Evolutionary conservation across 2,797 vertebrate species (phyloP).

Genomic region (Tarsius wallacei): DNA sequence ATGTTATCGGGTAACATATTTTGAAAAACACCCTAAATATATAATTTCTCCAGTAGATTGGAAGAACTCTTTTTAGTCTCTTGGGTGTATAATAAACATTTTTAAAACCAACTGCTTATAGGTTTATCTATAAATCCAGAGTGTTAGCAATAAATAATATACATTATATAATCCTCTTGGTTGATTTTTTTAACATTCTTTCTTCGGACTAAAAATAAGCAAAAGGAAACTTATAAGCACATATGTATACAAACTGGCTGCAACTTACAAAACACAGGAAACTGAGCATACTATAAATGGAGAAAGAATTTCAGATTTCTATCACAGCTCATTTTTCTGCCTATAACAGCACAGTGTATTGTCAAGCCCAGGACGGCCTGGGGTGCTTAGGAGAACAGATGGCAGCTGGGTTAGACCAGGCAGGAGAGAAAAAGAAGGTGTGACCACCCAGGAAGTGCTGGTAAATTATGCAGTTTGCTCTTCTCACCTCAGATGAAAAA

Average conservation of each 20-base stretch:
- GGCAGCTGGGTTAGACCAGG: slow-evolving; percentile 86
- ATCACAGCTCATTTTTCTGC: slow-evolving; percentile 74
- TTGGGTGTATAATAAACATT: slow-evolving; percentile 83
- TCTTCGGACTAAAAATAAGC: slow-evolving; percentile 68
- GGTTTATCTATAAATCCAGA: slow-evolving; percentile 87
- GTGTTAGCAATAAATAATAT: slow-evolving; percentile 87
- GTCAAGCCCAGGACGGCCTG: slow-evolving; percentile 85
- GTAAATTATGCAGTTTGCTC: slow-evolving; percentile 88
- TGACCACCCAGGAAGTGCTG: slow-evolving; percentile 87
- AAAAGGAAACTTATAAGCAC: slow-evolving; percentile 46
- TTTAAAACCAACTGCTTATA: slow-evolving; percentile 85
- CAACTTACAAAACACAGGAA: slow-evolving; percentile 61
- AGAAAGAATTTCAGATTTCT: slow-evolving; percentile 78
- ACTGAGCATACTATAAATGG: slow-evolving; percentile 15
- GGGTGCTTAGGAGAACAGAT: slow-evolving; percentile 89
- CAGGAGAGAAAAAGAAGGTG: slow-evolving; percentile 84
- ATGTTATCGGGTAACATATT: slow-evolving; percentile 80
- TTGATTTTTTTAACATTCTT: slow-evolving; percentile 29
- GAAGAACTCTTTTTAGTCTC: slow-evolving; percentile 87
- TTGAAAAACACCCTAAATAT: slow-evolving; percentile 88
- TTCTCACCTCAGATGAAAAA: slow-evolving; percentile 55
- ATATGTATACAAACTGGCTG: slow-evolving; percentile 28
- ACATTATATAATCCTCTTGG: slow-evolving; percentile 79
- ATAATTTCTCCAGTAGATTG: slow-evolving; percentile 86
- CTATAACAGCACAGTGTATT: slow-evolving; percentile 78